These are phyloP conservation scores for Pangasius krempfi DNA, from an alignment of 2,797 vertebrate species.

Conservation along the genomic window DNA sequence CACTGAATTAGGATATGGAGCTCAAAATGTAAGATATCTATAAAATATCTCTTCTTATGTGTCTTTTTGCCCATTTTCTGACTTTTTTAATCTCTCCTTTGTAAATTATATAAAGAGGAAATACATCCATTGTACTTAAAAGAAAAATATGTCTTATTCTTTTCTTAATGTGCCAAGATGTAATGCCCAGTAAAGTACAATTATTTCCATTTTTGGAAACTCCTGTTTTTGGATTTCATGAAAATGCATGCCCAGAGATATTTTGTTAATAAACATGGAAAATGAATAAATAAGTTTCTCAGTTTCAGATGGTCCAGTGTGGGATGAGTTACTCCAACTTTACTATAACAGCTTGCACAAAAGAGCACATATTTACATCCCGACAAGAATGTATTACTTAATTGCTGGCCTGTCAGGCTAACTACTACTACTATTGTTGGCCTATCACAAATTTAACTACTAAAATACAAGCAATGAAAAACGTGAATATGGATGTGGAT, in stretches of 20 bases:
- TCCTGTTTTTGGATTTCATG: slow-evolving; percentile 57
- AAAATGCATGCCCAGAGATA: slow-evolving; percentile 76
- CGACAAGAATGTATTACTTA: neutral
- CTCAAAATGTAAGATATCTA: slow-evolving; percentile 6
- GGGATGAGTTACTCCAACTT: neutral
- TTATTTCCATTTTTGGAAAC: slow-evolving; percentile 68
- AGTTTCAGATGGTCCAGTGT: neutral
- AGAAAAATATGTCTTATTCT: neutral
- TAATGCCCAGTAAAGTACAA: slow-evolving; percentile 59
- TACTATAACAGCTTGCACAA: neutral
- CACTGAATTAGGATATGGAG: slow-evolving; percentile 15
- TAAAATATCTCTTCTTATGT: slow-evolving; percentile 28
- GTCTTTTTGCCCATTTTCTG: slow-evolving; percentile 36
- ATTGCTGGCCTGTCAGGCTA: neutral
- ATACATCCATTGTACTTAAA: slow-evolving; percentile 23
- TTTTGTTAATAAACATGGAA: slow-evolving; percentile 71
- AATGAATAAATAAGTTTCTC: slow-evolving; percentile 40
- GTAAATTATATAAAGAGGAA: slow-evolving; percentile 25
- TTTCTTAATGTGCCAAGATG: slow-evolving; percentile 67
- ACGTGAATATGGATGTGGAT: neutral
- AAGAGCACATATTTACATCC: neutral
- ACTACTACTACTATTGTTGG: neutral
- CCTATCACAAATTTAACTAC: neutral
- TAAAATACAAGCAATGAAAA: neutral
- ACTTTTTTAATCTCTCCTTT: slow-evolving; percentile 22